Evolutionary conservation across 2,797 vertebrate species (phyloP).

Genomic region (Bradypodion pumilum): DNA sequence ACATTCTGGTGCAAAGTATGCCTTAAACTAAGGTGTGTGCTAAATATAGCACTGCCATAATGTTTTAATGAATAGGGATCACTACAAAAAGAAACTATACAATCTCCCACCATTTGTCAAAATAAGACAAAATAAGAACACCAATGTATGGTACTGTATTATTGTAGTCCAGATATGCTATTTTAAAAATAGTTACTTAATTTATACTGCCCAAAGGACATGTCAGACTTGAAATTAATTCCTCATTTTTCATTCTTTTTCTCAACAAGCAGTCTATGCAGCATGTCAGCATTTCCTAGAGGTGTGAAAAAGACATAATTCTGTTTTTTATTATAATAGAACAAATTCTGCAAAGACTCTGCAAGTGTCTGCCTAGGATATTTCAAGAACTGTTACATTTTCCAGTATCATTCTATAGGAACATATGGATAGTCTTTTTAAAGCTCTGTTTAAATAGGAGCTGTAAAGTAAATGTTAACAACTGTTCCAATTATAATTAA

Average conservation of each 20-base stretch:
- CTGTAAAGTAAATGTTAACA: not conserved
- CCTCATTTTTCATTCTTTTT: slow-evolving; percentile 38
- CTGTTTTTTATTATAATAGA: slow-evolving; percentile 15
- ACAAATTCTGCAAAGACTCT: slow-evolving; percentile 38
- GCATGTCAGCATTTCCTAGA: not conserved
- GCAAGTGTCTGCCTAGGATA: slow-evolving; percentile 12
- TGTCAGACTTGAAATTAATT: slow-evolving; percentile 40
- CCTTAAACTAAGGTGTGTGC: slow-evolving; percentile 35
- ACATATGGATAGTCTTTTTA: too few species aligned
- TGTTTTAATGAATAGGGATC: slow-evolving; percentile 52
- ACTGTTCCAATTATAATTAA: not conserved
- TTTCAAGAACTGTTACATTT: slow-evolving; percentile 17
- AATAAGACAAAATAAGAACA: slow-evolving; percentile 61
- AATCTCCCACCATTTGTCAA: slow-evolving; percentile 53
- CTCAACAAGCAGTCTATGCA: slow-evolving; percentile 33
- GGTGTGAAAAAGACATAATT: slow-evolving; percentile 27
- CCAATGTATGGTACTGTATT: slow-evolving; percentile 56
- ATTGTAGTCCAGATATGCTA: slow-evolving; percentile 61
- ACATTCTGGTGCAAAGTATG: slow-evolving; percentile 43
- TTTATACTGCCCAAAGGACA: slow-evolving; percentile 67
- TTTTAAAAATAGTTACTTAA: slow-evolving; percentile 40
- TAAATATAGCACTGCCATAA: slow-evolving; percentile 25
- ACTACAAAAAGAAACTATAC: slow-evolving; percentile 40
- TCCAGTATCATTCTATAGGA: too few species aligned
- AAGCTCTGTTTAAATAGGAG: not conserved